Base-by-base conservation (phyloP, 2,888 invertebrate species). In the Drosophila picticornis region DNA sequence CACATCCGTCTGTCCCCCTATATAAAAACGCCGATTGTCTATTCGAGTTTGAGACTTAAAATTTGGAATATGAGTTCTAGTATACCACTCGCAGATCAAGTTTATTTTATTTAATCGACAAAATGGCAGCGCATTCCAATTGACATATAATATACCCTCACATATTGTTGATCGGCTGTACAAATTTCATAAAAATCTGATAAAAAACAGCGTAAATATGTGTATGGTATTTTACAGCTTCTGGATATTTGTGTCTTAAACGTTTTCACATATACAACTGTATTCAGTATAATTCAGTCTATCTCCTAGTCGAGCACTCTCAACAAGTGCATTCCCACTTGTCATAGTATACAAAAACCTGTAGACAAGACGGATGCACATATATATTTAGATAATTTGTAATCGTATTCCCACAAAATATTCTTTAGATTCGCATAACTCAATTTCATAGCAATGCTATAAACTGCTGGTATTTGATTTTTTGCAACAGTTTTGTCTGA, bases 151-250 rank as follows among this genome's bases (percentile, higher is more conserved):
- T 1, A 43, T 13, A 22, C 6, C 43, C 22, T 11, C 3, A 13
- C n/a, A 22, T 13, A 43, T 43, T 13, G 22, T 22, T 22, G 22
- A 22, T 43, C 22, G 22, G n/a, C 43, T 46, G 22, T 0, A 46
- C 2, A 46, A 13, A 40, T n/a, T 0, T n/a, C n/a, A 0, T 4
- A n/a, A 10, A 11, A n/a, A n/a, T 1, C n/a, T 4, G n/a, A n/a
- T 40, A n/a, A 4, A 10, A 4, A n/a, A n/a, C 0, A 1, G 10
- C 4, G 3, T 1, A 4, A 9, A 4, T 1, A 38, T n/a, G 10
- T 40, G 43, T 13, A 4, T 16, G 36, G 11, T 6, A 22, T 13
- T 43, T 13, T 7, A 13, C 43, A 22, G 43, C 7, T 13, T 22
- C 22, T 43, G 13, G 4, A 7, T 46, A 46, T 13, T 46, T 22